Evolutionary conservation across 64 coral and sea anemone species (phyloP).

Genomic region (Hydrozoanthus tunicans): DNA sequence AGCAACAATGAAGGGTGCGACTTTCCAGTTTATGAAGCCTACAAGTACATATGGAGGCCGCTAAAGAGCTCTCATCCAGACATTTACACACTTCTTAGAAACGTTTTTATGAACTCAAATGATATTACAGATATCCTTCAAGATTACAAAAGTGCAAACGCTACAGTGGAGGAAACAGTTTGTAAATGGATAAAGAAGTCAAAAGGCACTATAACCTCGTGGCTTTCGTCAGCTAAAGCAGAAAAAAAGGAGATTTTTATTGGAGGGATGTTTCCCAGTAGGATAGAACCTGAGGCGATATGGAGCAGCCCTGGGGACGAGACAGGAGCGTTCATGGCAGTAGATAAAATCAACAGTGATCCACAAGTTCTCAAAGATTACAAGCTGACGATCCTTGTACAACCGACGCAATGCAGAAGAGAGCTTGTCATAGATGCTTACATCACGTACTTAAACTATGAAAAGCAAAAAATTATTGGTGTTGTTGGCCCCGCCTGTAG

Average conservation of each 20-base stretch:
- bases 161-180: constrained; percentile 34
- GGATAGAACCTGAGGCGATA: constrained; percentile 59
- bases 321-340: constrained; percentile 70
- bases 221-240: constrained; percentile 49
- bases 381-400: constrained; percentile 39
- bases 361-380: constrained; percentile 41
- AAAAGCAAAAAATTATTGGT: constrained; percentile 58
- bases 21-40: constrained; percentile 54
- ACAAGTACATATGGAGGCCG: constrained; percentile 70
- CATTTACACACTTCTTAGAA: constrained; percentile 53
- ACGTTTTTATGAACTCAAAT: constrained; percentile 36
- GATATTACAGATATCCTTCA: constrained; percentile 55
- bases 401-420: constrained; percentile 71
- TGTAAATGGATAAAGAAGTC: constrained; percentile 71
- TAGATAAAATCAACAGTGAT: constrained; percentile 68
- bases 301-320: constrained; percentile 87
- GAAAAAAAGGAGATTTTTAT: constrained; percentile 58
- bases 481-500: constrained; percentile 83
- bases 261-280: constrained; percentile 84
- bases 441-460: constrained; percentile 66
- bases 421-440: constrained; percentile 78
- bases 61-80: constrained; percentile 56
- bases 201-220: constrained; percentile 50
- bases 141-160: constrained; percentile 6
- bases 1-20: constrained; percentile 17